Evolutionary conservation across 2,888 invertebrate genomes (phyloP), one percentile per base, ranked within the genome.

Genomic region (Scrobipalpa atriplicella): DNA sequence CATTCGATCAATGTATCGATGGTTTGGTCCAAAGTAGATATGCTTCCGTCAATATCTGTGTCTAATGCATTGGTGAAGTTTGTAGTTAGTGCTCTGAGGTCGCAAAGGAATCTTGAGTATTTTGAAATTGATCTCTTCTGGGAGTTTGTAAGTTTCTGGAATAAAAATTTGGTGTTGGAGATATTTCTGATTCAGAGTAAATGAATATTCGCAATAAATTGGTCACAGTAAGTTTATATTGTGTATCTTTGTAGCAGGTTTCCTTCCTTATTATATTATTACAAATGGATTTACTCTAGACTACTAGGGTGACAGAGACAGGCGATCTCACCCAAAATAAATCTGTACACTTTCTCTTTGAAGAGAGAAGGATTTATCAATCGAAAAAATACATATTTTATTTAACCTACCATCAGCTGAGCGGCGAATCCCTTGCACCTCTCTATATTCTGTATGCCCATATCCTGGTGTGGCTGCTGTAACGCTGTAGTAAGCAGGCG

Each of bases 361-460:
- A n/a, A n/a, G n/a, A n/a, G n/a, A n/a, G n/a, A n/a, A n/a, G n/a
- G n/a, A n/a, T n/a, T n/a, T n/a, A n/a, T n/a, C n/a, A n/a, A n/a
- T n/a, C n/a, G n/a, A n/a, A n/a, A n/a, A n/a, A n/a, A n/a, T n/a
- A n/a, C n/a, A n/a, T n/a, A n/a, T n/a, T n/a, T n/a, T n/a, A 64
- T 10, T 39, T 5, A n/a, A 71, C 80, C 86, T 86, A 95, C 94
- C 93, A 97, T 93, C 54, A 98, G 87, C 76, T 98, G 96, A 18
- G 95, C 94, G 0, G 97, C 94, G 81, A 96, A 98, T 61, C 99
- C 99, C 83, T 95, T 95, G 77, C 98, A 96, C 64, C 98, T 94
- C 75, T 98, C 98, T 63, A 97, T 94, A 75, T 97, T 97, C 62
- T 95, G 95, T 0, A 95, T 89, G 0, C 97, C 97, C 61, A 99